Evolutionary conservation across 2,113 vertebrate genomes (phyloP), one percentile per base, ranked within the genome.

Genomic region (Carassius carassius): DNA sequence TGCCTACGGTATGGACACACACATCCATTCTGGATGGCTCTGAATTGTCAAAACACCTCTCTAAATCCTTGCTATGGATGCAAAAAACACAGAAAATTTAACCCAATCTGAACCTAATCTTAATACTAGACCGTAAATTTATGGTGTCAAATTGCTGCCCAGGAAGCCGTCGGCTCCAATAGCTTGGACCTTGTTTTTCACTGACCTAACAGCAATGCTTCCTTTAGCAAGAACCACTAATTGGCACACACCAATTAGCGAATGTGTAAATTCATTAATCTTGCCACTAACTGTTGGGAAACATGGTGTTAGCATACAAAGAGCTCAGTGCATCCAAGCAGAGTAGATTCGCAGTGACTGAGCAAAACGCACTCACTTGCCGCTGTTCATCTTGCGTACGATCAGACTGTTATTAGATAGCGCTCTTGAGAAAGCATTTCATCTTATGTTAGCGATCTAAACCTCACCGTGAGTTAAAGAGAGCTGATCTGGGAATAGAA

Each of bases 401-500:
- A 56, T 84, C 32, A 41, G 7, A 41, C 62, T 49, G 16, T 44
- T 85, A 62, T 51, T 80, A 72, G 19, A 35, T 25, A 37, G 9
- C 3, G 41, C 29, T 21, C 19, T 81, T 5, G 17, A 49, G 41
- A 81, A 85, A 74, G 16, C 16, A 13, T 35, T 70, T 49, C 23
- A 49, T 25, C 79, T 69, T 29, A 6, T 67, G 62, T 49, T n/a
- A 81, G 79, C 23, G 17, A 35, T 77, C 49, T 51, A 44, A 72
- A 62, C 60, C 83, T 84, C 62, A 51, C 44, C 32, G 14, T 49
- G 13, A 25, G 19, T 81, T 35, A 72, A 69, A 69, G 47, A 82
- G 56, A 23, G 56, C 25, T 29, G 84, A 85, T 85, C 44, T 73
- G 19, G 37, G 60, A 74, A 79, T 17, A 69, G 75, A 75, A 51